Conservation (phyloP, 2,797 vertebrate genomes). For the Syncerus caffer region DNA sequence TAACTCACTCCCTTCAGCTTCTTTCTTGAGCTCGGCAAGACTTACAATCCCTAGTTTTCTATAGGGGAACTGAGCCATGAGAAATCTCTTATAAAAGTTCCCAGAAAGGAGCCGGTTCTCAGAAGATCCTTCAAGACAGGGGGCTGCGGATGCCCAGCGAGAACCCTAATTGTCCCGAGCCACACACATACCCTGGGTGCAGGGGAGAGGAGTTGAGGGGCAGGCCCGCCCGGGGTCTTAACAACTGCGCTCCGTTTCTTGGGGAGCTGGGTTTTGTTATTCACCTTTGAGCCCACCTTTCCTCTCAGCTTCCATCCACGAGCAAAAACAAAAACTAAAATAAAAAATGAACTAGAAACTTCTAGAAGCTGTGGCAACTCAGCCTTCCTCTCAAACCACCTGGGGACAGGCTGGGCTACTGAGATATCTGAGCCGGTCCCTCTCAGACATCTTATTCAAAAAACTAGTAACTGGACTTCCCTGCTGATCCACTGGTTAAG, state of each 20-base stretch:
- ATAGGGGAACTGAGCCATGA: slow-evolving; percentile 86
- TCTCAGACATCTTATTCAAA: neutral
- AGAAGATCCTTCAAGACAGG: slow-evolving; percentile 78
- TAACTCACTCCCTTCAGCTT: slow-evolving; percentile 76
- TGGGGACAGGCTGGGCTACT: neutral
- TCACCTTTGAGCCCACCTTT: neutral
- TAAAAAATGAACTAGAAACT: neutral
- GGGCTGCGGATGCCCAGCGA: slow-evolving; percentile 57
- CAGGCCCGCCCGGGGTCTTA: neutral
- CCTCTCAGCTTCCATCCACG: neutral
- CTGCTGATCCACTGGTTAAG: neutral
- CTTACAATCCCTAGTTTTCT: slow-evolving; percentile 84
- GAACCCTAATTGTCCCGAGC: slow-evolving; percentile 77
- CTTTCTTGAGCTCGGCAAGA: slow-evolving; percentile 81
- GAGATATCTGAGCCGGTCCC: neutral
- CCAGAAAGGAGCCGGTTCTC: slow-evolving; percentile 78
- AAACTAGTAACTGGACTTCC: neutral
- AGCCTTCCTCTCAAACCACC: neutral
- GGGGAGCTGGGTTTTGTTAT: neutral
- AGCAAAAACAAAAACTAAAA: slow-evolving; percentile 8
- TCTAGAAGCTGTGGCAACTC: neutral
- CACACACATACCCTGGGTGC: neutral
- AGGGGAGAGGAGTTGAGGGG: neutral
- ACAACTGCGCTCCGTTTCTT: neutral
- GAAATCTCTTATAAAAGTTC: slow-evolving; percentile 82